Evolutionary conservation across 2,113 vertebrate genomes (phyloP).

Genomic region (Shinisaurus crocodilurus): DNA sequence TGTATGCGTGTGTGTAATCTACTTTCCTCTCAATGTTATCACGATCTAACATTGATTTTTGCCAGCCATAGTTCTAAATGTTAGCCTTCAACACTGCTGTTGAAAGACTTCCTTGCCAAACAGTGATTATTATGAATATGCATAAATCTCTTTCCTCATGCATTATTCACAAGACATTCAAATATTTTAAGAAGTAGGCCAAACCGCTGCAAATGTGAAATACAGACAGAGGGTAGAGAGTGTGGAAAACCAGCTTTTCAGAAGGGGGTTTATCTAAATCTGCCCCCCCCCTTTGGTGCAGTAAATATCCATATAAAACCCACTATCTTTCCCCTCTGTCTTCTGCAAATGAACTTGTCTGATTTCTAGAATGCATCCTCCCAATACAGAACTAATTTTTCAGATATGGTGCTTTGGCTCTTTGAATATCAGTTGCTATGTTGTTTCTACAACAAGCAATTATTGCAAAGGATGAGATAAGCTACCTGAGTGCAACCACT

Average conservation of each 20-base stretch:
- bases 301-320: background rate
- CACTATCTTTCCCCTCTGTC: background rate
- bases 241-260: constrained; percentile 19
- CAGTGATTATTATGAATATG: constrained; percentile 57
- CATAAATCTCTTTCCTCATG: constrained; percentile 41
- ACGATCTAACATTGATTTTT: background rate
- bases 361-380: background rate
- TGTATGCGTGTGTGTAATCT: background rate
- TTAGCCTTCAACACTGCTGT: constrained; percentile 30
- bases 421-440: constrained; percentile 1
- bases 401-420: background rate
- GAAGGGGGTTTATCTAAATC: constrained; percentile 30
- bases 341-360: background rate
- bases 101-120: constrained; percentile 44
- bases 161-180: constrained; percentile 63
- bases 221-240: background rate
- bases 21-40: background rate
- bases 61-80: background rate
- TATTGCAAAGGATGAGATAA: constrained; percentile 37
- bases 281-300: background rate
- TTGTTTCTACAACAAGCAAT: constrained; percentile 43
- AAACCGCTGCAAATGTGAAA: constrained; percentile 22
- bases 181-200: constrained; percentile 52
- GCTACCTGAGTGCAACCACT: background rate
- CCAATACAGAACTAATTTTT: background rate